Percentiles rank a stretch among this genome's conserved stretches.
Conservation (phyloP, 2,797 vertebrate genomes). For the Choloepus didactylus region DNA sequence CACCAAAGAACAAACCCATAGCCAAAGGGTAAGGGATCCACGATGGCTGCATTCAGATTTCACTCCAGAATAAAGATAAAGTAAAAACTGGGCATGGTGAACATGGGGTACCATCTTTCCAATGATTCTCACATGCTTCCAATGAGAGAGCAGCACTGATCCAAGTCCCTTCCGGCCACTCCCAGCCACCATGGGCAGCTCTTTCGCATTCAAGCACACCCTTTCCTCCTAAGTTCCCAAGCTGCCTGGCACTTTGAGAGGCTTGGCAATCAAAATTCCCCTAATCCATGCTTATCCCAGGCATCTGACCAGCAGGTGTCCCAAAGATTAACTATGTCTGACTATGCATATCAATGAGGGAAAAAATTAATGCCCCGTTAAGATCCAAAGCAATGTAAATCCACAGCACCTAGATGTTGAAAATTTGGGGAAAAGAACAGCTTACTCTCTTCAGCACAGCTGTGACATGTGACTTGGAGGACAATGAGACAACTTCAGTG, state of each 20-base stretch:
- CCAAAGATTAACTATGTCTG: slow-evolving; percentile 85
- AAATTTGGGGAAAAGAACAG: not conserved
- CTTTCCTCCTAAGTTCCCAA: slow-evolving; percentile 15
- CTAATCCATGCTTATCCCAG: slow-evolving; percentile 78
- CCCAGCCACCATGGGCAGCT: not conserved
- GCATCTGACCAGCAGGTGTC: slow-evolving; percentile 79
- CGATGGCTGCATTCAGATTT: not conserved
- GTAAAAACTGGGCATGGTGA: not conserved
- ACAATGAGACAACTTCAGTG: not conserved
- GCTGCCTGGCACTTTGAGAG: slow-evolving; percentile 52
- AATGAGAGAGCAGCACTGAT: rapidly evolving
- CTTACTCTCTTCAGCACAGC: not conserved
- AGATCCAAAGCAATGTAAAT: slow-evolving; percentile 74
- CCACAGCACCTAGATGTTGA: not conserved
- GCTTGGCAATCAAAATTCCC: slow-evolving; percentile 73
- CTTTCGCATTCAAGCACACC: not conserved
- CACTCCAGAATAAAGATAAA: not conserved
- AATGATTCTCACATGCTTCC: not conserved
- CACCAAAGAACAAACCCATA: not conserved
- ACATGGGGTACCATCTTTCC: too few species aligned
- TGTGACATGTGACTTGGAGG: not conserved
- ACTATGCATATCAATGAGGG: slow-evolving; percentile 84
- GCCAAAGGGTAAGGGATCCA: not conserved
- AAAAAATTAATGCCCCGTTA: slow-evolving; percentile 77
- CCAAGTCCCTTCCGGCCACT: not conserved